phyloP scores from a whole-genome alignment of 1,140 invertebrate genomes.

The Ectropis grisescens region DNA sequence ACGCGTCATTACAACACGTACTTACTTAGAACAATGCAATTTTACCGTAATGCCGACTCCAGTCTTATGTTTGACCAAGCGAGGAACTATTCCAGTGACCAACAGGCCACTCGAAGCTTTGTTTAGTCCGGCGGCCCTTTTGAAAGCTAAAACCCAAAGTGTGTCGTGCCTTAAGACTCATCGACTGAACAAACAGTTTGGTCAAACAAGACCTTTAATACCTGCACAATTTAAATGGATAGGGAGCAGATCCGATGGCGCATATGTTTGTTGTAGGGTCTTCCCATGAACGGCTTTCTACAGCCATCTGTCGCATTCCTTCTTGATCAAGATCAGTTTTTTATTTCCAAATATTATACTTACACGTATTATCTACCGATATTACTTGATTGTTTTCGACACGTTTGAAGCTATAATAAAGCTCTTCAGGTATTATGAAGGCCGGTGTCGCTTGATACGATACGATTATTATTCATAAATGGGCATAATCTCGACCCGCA shows the following conservation, averaged over 20 bases:
- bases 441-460: too few relatives aligned
- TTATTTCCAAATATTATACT: too few relatives aligned
- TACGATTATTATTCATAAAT: too few relatives aligned
- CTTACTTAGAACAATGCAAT: constrained; percentile 39
- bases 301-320: constrained; percentile 1
- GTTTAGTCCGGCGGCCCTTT: constrained; percentile 53
- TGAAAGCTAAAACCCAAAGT: constrained; percentile 67
- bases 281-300: constrained; percentile 33
- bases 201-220: constrained; percentile 54
- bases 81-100: constrained; percentile 38
- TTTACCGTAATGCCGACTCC: constrained; percentile 44
- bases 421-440: too few relatives aligned
- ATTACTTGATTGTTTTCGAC: too few relatives aligned
- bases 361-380: too few relatives aligned
- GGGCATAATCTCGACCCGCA: too few relatives aligned
- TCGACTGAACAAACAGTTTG: constrained; percentile 49
- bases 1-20: constrained; percentile 14
- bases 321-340: too few relatives aligned
- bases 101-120: constrained; percentile 41
- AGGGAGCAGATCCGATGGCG: constrained; percentile 43
- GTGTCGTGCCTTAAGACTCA: constrained; percentile 57
- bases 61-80: constrained; percentile 44
- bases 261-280: constrained; percentile 32
- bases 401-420: too few relatives aligned
- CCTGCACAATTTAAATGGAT: constrained; percentile 54